phyloP scores from a whole-genome alignment of 2,888 invertebrate genomes.

The Lithodes maja region DNA sequence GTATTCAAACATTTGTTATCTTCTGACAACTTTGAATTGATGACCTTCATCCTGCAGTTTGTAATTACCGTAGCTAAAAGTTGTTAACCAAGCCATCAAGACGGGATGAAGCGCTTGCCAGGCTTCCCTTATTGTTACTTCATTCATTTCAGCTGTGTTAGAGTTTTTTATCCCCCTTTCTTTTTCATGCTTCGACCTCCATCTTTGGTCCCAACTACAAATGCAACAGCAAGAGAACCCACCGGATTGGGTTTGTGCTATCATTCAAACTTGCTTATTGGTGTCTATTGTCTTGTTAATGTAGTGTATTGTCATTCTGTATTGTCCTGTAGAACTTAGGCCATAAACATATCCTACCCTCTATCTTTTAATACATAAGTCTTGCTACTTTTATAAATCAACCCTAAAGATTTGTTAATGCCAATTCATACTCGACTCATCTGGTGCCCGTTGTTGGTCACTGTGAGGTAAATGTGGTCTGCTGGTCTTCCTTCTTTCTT shows the following conservation, averaged over 20 bases:
- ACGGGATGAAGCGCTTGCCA: constrained; percentile 51
- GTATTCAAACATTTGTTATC: constrained; percentile 7
- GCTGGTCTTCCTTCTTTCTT: no score
- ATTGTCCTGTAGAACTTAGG: neutral
- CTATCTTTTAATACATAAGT: no score
- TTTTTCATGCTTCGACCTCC: constrained; percentile 63
- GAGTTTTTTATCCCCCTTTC: constrained; percentile 60
- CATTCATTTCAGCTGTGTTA: constrained; percentile 45
- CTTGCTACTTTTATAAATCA: no score
- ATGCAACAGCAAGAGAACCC: constrained; percentile 65
- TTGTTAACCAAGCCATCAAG: constrained; percentile 28
- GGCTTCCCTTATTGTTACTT: constrained; percentile 28
- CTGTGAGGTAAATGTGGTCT: no score
- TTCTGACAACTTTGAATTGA: constrained; percentile 14
- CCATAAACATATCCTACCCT: no score
- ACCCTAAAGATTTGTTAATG: no score
- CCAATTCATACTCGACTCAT: no score
- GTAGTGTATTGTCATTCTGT: constrained; percentile 43
- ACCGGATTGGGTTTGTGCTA: constrained; percentile 66
- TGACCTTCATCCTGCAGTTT: constrained; percentile 16
- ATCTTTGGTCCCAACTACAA: constrained; percentile 58
- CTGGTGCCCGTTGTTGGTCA: no score
- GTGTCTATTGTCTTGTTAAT: constrained; percentile 34
- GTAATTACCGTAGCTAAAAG: neutral
- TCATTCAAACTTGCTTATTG: constrained; percentile 38